Evolutionary conservation across 37 sponge, comb jelly and placozoan species (phyloP).

Genomic region (Cladorhizidae sp.): DNA sequence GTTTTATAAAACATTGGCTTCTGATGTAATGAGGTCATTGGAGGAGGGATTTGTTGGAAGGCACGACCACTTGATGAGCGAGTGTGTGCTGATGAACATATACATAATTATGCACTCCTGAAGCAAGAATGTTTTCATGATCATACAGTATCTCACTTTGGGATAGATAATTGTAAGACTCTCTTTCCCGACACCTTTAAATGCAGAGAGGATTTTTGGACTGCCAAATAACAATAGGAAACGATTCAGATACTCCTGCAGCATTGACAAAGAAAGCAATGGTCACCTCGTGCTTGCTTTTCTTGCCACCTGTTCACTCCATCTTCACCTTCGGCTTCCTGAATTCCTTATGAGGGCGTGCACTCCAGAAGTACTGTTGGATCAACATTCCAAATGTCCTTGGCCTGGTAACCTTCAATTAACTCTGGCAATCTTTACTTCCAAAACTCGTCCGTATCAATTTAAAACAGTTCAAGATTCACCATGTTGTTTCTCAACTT

Average conservation of each 20-base stretch:
- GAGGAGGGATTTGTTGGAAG: no score
- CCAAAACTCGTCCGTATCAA: conserved; percentile 58
- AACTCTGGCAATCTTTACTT: conserved; percentile 56
- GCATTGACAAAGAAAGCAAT: background rate
- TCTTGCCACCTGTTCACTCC: conserved; percentile 72
- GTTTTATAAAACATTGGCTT: no score
- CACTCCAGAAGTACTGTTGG: conserved; percentile 45
- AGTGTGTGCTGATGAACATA: no score
- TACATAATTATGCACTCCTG: no score
- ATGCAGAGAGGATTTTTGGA: conserved; percentile 71
- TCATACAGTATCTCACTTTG: no score
- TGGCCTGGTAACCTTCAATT: conserved; percentile 17
- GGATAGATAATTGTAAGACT: background rate
- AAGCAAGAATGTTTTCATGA: no score
- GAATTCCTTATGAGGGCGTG: conserved; percentile 59
- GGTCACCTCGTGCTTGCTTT: conserved; percentile 8
- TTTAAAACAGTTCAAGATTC: conserved; percentile 55
- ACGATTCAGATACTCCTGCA: conserved; percentile 32
- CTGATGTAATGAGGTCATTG: no score
- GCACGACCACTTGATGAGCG: no score
- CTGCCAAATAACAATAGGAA: conserved; percentile 71
- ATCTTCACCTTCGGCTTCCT: conserved; percentile 40
- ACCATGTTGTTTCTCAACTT: conserved; percentile 63
- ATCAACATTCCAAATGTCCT: conserved; percentile 60
- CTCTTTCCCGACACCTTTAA: conserved; percentile 51